A percentile compares a stretch with the other conserved stretches of the same genome.
phyloP scores from a whole-genome alignment of 2,113 vertebrate species.

The Triplophysa tibetana region DNA sequence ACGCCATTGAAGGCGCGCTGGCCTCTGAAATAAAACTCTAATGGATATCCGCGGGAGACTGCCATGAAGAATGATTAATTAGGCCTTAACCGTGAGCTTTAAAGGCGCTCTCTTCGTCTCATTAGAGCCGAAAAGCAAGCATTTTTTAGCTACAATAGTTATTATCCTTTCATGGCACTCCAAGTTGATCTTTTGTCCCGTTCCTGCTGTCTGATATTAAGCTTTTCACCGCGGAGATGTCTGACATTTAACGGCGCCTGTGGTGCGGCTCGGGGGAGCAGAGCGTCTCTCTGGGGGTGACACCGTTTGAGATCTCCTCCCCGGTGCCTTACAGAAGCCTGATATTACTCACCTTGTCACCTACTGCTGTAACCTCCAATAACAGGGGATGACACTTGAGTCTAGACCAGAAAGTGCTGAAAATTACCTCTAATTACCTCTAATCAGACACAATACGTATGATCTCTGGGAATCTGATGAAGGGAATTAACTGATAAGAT shows the following conservation, averaged over 20 bases:
- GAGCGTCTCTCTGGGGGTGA: slow-evolving; percentile 55
- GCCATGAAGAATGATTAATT: slow-evolving; percentile 89
- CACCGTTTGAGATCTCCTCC: slow-evolving; percentile 63
- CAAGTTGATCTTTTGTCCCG: slow-evolving; percentile 81
- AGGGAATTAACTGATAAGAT: neutral
- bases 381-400: slow-evolving; percentile 56
- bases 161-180: slow-evolving; percentile 83
- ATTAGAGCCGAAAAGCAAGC: slow-evolving; percentile 77
- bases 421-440: slow-evolving; percentile 44
- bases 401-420: slow-evolving; percentile 20
- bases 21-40: slow-evolving; percentile 72
- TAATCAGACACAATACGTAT: slow-evolving; percentile 7
- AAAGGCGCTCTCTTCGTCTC: slow-evolving; percentile 77
- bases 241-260: slow-evolving; percentile 85
- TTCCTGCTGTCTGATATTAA: slow-evolving; percentile 80
- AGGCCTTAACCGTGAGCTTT: slow-evolving; percentile 85
- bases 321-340: slow-evolving; percentile 79
- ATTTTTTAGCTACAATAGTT: slow-evolving; percentile 78
- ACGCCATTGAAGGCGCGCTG: slow-evolving; percentile 76
- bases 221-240: slow-evolving; percentile 67
- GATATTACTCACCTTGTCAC: slow-evolving; percentile 74
- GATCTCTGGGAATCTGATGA: slow-evolving; percentile 2
- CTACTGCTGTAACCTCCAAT: slow-evolving; percentile 73
- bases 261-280: slow-evolving; percentile 65
- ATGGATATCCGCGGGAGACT: slow-evolving; percentile 78